These are phyloP conservation scores for Actias luna DNA, from an alignment of 2,888 invertebrate species.

Conservation along the genomic window DNA sequence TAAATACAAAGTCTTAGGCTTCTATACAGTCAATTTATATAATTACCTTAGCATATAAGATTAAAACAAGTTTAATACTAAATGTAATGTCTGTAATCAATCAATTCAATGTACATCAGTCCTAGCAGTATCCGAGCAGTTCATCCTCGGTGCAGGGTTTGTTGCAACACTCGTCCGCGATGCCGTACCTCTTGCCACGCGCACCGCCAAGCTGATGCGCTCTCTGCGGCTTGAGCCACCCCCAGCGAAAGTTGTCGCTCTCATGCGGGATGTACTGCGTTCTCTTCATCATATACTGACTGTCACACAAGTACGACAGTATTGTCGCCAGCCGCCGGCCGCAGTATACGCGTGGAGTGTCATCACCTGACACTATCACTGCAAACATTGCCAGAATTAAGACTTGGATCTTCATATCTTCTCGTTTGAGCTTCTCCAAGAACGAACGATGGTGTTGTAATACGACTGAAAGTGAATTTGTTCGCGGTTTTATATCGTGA, in stretches of 20 bases:
- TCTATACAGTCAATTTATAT: too few relatives aligned
- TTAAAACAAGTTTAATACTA: too few relatives aligned
- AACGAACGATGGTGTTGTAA: neutral
- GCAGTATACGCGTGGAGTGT: neutral
- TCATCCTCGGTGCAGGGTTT: neutral
- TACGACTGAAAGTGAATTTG: neutral
- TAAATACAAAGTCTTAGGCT: too few relatives aligned
- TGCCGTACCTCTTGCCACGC: neutral
- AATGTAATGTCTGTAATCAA: too few relatives aligned
- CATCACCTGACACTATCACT: neutral
- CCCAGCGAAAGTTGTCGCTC: neutral
- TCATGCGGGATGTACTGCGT: neutral
- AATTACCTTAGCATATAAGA: too few relatives aligned
- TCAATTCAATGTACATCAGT: neutral
- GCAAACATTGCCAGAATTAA: neutral
- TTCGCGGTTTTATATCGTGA: neutral
- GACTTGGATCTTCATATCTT: neutral
- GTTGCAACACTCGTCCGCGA: neutral
- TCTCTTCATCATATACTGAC: neutral
- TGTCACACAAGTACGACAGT: constrained; percentile 30
- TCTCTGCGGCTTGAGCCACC: neutral
- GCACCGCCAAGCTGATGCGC: neutral
- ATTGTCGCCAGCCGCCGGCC: constrained; percentile 12
- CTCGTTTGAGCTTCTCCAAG: neutral
- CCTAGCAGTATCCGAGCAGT: neutral